These are phyloP conservation scores for Cyphomyrmex costatus DNA, from an alignment of 1,140 invertebrate species.

Conservation along the genomic window DNA sequence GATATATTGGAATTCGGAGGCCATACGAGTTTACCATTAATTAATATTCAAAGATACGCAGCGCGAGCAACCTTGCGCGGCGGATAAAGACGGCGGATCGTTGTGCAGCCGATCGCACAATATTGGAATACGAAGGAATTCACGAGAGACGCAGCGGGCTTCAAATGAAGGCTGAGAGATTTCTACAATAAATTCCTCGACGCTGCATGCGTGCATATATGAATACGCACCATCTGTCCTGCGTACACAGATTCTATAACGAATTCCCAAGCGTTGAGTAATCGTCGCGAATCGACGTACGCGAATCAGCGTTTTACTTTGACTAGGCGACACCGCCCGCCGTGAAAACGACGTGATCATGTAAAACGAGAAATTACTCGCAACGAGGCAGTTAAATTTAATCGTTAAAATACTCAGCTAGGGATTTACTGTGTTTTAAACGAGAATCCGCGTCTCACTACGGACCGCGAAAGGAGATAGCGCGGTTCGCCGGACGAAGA, in stretches of 20 bases:
- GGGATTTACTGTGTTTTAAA: slow-evolving; percentile 8
- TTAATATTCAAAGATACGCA: slow-evolving; percentile 62
- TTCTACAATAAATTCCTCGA: slow-evolving; percentile 49
- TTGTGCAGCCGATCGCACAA: slow-evolving; percentile 51
- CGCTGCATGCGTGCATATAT: not conserved
- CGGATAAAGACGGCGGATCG: slow-evolving; percentile 41
- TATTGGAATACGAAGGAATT: slow-evolving; percentile 70
- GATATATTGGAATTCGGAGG: slow-evolving; percentile 53
- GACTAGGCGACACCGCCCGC: not conserved
- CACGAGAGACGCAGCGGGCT: slow-evolving; percentile 44
- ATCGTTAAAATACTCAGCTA: not conserved
- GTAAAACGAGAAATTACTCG: not conserved
- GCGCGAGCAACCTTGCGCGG: slow-evolving; percentile 7
- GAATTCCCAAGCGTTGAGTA: slow-evolving; percentile 76
- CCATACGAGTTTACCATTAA: slow-evolving; percentile 43
- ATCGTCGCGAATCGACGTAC: slow-evolving; percentile 44
- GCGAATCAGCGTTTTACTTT: slow-evolving; percentile 31
- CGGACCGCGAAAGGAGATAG: not conserved
- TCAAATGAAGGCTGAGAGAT: slow-evolving; percentile 54
- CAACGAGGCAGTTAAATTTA: not conserved
- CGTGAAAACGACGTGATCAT: slow-evolving; percentile 19
- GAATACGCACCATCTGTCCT: slow-evolving; percentile 1
- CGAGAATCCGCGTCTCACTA: slow-evolving; percentile 4
- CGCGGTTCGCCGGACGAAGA: not conserved
- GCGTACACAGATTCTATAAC: slow-evolving; percentile 67